phyloP scores from a whole-genome alignment of 2,888 invertebrate genomes.

The Saturnia pavonia region DNA sequence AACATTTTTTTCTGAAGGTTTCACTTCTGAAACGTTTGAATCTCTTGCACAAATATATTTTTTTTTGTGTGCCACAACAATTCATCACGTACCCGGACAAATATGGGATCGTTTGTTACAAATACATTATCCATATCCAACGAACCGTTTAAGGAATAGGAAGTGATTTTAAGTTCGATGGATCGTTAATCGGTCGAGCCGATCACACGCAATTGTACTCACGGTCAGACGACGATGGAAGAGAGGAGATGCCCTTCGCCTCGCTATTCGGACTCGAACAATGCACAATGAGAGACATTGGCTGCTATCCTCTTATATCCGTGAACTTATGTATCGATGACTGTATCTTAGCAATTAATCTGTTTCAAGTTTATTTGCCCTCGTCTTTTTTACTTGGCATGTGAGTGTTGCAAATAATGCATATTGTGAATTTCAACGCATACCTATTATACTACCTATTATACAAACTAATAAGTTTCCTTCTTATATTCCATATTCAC shows the following conservation, averaged over 20 bases:
- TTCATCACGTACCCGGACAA: background rate
- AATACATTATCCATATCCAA: slow-evolving; percentile 16
- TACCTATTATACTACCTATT: background rate
- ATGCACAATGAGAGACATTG: slow-evolving; percentile 73
- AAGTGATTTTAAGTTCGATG: slow-evolving; percentile 29
- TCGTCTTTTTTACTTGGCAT: background rate
- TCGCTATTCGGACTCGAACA: slow-evolving; percentile 59
- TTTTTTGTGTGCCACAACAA: background rate
- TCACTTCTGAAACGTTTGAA: too few species aligned
- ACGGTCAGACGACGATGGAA: slow-evolving; percentile 55
- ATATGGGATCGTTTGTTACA: background rate
- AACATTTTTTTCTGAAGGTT: too few species aligned
- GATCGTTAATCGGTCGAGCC: slow-evolving; percentile 29
- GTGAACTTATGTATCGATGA: slow-evolving; percentile 45
- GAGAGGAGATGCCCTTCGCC: slow-evolving; percentile 70
- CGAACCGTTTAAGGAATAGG: slow-evolving; percentile 33
- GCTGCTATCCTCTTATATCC: slow-evolving; percentile 64
- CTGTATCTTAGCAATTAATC: background rate
- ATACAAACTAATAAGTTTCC: too few species aligned
- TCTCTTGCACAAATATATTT: too few species aligned
- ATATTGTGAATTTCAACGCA: background rate
- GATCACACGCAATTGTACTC: slow-evolving; percentile 51
- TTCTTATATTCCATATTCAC: background rate
- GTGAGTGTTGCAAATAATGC: background rate
- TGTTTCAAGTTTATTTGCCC: background rate